Evolutionary conservation across 2,113 vertebrate genomes (phyloP).

Genomic region (Nibea coibor): DNA sequence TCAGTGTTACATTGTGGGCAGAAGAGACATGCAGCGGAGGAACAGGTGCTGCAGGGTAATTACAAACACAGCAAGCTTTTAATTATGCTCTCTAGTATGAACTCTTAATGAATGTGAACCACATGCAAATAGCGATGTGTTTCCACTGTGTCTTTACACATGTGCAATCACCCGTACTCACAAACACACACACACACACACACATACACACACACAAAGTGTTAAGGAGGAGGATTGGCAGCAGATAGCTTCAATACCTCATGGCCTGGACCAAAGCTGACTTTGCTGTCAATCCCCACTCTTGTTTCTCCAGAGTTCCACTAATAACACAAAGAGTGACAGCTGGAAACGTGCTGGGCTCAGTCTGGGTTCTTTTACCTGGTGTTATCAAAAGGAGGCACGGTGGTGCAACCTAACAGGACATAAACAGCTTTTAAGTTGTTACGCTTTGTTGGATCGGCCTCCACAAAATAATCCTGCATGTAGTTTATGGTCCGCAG

Average conservation of each 20-base stretch:
- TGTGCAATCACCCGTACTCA: constrained; percentile 3
- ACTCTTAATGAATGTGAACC: constrained; percentile 80
- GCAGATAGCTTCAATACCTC: constrained; percentile 20
- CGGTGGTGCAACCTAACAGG: constrained; percentile 16
- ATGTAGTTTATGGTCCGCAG: constrained; percentile 15
- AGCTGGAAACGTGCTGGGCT: constrained; percentile 37
- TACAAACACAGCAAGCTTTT: constrained; percentile 83
- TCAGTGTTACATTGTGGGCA: constrained; percentile 58
- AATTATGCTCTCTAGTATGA: constrained; percentile 78
- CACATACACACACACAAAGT: constrained; percentile 20
- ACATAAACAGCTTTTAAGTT: constrained; percentile 26
- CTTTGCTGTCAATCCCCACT: constrained; percentile 29
- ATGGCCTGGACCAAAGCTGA: constrained; percentile 14
- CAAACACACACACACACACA: not conserved
- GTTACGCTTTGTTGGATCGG: not conserved
- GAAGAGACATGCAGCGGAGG: constrained; percentile 48
- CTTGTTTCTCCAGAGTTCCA: constrained; percentile 16
- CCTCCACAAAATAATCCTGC: constrained; percentile 16
- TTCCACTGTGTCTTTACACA: constrained; percentile 55
- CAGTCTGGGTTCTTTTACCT: constrained; percentile 35
- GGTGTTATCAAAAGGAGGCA: constrained; percentile 30
- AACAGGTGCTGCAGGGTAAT: constrained; percentile 80
- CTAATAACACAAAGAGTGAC: constrained; percentile 39
- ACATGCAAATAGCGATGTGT: constrained; percentile 62
- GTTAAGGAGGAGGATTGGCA: constrained; percentile 41